Percentiles rank a stretch among this genome's conserved stretches.
These are phyloP conservation scores for Lordiphosa clarofinis DNA, from an alignment of 1,140 invertebrate genomes.

Conservation along the genomic window DNA sequence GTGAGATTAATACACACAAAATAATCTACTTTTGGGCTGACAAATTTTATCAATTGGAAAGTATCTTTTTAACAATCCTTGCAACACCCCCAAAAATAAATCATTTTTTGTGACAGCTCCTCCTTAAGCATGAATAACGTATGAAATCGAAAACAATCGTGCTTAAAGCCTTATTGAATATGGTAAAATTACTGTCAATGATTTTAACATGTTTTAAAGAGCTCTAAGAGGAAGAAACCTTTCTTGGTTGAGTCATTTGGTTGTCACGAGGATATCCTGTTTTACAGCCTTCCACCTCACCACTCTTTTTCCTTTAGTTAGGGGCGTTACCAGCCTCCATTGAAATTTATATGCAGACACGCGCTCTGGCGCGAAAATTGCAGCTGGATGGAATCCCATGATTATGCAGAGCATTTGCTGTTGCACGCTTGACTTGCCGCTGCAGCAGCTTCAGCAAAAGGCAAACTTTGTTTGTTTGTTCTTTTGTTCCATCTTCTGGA, in stretches of 20 bases:
- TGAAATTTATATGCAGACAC: slow-evolving; percentile 71
- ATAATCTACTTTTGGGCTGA: too few relatives aligned
- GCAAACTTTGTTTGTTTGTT: slow-evolving; percentile 25
- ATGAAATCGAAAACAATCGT: too few relatives aligned
- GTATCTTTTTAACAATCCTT: too few relatives aligned
- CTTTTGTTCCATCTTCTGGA: slow-evolving; percentile 2
- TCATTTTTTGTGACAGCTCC: too few relatives aligned
- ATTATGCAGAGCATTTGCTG: slow-evolving; percentile 67
- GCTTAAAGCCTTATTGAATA: too few relatives aligned
- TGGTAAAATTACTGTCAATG: too few relatives aligned
- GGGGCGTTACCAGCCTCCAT: slow-evolving; percentile 6
- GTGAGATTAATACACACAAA: too few relatives aligned
- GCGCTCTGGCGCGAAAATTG: slow-evolving; percentile 71
- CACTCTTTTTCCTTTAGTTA: background rate
- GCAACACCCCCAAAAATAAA: too few relatives aligned
- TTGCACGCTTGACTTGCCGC: slow-evolving; percentile 37
- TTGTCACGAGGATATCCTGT: background rate
- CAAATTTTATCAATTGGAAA: too few relatives aligned
- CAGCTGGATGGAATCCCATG: slow-evolving; percentile 74
- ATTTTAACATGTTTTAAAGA: too few relatives aligned
- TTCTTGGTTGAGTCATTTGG: slow-evolving; percentile 2
- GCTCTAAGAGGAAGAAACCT: too few relatives aligned
- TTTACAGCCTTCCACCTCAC: background rate
- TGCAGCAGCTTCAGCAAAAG: slow-evolving; percentile 5
- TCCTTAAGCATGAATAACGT: too few relatives aligned